These are phyloP conservation scores for Epizoanthus stellaris DNA, from an alignment of 92 coral and sea anemone genomes.

Conservation along the genomic window DNA sequence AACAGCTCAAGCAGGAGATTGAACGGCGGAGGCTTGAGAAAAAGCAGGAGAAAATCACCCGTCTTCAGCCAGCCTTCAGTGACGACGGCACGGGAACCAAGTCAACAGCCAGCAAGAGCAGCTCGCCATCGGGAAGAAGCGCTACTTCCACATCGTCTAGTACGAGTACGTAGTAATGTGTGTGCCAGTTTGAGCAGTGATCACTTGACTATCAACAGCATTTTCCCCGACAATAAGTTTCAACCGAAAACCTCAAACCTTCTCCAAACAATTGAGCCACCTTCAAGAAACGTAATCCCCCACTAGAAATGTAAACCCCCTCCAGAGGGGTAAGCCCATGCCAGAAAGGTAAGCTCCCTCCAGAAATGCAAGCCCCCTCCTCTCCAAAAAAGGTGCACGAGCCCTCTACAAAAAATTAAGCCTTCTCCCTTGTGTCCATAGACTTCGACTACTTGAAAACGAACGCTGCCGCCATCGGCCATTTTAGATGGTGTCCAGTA, in stretches of 20 bases:
- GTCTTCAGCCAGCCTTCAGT: conserved; percentile 75
- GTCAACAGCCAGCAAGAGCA: conserved; percentile 49
- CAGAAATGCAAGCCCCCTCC: too few species aligned
- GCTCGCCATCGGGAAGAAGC: conserved; percentile 70
- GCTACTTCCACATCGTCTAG: conserved; percentile 71
- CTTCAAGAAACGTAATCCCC: background rate
- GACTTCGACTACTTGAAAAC: too few species aligned
- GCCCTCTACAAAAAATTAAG: background rate
- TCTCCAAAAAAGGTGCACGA: too few species aligned
- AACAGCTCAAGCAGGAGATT: conserved; percentile 79
- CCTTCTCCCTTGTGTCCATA: background rate
- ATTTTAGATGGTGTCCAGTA: too few species aligned
- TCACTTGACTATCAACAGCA: too few species aligned
- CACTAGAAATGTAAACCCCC: too few species aligned
- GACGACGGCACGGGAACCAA: conserved; percentile 70
- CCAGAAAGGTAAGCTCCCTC: too few species aligned
- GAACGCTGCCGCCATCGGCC: too few species aligned
- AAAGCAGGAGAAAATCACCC: conserved; percentile 63
- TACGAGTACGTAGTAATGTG: background rate
- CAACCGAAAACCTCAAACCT: too few species aligned
- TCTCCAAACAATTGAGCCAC: too few species aligned
- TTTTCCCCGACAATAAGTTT: too few species aligned
- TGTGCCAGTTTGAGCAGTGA: background rate
- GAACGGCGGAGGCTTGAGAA: conserved; percentile 80
- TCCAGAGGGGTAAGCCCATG: too few species aligned